phyloP scores from a whole-genome alignment of 2,888 invertebrate species.

The Machimus rusticus region DNA sequence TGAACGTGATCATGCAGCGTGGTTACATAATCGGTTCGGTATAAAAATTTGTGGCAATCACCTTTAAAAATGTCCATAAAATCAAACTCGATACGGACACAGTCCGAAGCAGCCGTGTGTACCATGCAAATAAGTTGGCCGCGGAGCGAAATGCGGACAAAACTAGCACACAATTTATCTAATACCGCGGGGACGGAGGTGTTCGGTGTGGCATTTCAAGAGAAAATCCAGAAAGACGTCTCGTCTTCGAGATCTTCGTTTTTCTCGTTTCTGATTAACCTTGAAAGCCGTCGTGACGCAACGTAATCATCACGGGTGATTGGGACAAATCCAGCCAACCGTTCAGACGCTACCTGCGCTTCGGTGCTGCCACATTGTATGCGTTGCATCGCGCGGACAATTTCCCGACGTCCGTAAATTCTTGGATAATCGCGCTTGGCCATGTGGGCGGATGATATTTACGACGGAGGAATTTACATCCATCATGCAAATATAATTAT shows the following conservation, averaged over 20 bases:
- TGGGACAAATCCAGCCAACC: background rate
- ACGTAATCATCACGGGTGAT: background rate
- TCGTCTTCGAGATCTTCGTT: constrained; percentile 11
- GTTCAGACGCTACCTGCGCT: background rate
- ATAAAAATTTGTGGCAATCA: constrained; percentile 17
- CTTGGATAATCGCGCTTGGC: background rate
- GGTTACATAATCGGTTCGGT: background rate
- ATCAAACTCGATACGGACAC: background rate
- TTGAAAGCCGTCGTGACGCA: constrained; percentile 17
- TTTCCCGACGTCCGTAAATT: background rate
- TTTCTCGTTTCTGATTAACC: constrained; percentile 17
- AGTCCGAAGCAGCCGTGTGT: background rate
- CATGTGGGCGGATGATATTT: constrained; percentile 4
- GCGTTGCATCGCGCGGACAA: background rate
- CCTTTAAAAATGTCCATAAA: constrained; percentile 16
- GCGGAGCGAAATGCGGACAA: background rate
- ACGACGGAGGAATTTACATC: background rate
- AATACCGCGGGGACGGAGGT: background rate
- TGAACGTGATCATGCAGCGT: background rate
- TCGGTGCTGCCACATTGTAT: background rate
- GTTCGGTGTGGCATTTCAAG: constrained; percentile 6
- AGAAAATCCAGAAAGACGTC: constrained; percentile 20
- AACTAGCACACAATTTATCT: constrained; percentile 16
- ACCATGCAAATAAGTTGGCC: constrained; percentile 9
- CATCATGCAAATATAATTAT: background rate